Conservation (phyloP, 2,888 invertebrate species). For the Proisotoma minuta region DNA sequence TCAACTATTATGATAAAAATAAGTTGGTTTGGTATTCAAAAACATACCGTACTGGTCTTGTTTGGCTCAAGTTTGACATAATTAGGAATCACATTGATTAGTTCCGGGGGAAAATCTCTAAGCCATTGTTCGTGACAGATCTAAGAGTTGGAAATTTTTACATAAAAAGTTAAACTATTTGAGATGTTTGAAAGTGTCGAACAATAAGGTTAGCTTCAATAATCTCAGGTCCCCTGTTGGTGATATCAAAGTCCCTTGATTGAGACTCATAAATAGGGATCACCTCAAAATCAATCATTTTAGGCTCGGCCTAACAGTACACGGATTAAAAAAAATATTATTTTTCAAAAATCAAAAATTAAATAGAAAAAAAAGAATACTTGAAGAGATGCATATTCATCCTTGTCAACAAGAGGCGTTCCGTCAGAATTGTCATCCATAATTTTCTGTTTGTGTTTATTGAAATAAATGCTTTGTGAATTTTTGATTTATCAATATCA, state of each 20-base stretch:
- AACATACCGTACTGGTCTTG: conserved; percentile 24
- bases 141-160: conserved; percentile 13
- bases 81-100: conserved; percentile 24
- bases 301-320: conserved; percentile 24
- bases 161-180: not conserved
- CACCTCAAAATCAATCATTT: conserved; percentile 32
- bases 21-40: not conserved
- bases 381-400: no score
- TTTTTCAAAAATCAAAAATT: no score
- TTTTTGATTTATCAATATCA: no score
- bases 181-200: conserved; percentile 6
- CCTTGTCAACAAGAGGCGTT: no score
- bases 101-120: conserved; percentile 22
- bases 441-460: no score
- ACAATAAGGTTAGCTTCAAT: conserved; percentile 31
- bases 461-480: no score
- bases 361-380: no score
- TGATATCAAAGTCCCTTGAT: conserved; percentile 23
- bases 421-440: no score
- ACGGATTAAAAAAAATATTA: not conserved
- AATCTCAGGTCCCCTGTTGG: conserved; percentile 26
- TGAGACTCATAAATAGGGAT: conserved; percentile 37
- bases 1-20: not conserved
- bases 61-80: conserved; percentile 23
- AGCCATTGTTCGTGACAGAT: conserved; percentile 40